Percentiles rank a stretch among this genome's conserved stretches.
Conservation (phyloP, 2,888 invertebrate genomes). For the Acleris literana region DNA sequence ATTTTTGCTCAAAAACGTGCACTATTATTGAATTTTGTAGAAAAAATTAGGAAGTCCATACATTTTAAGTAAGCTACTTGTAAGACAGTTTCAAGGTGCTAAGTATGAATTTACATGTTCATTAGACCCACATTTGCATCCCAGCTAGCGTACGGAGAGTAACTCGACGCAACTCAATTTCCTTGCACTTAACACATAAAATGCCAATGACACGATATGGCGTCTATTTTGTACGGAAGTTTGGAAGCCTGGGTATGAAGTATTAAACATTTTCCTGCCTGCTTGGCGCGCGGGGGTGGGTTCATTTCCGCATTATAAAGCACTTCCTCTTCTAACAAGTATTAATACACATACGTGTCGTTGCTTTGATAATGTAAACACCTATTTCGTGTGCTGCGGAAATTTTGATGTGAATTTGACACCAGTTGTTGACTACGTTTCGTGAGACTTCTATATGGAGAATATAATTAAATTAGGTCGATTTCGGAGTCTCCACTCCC, state of each 20-base stretch:
- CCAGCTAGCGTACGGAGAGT: slow-evolving; percentile 43
- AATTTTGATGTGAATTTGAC: neutral
- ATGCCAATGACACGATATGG: no score
- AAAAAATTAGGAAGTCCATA: no score
- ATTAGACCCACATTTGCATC: slow-evolving; percentile 49
- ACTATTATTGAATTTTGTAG: no score
- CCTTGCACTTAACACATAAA: slow-evolving; percentile 50
- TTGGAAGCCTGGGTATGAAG: no score
- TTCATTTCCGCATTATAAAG: slow-evolving; percentile 61
- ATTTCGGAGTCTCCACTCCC: no score
- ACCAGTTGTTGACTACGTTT: no score
- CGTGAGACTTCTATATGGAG: no score
- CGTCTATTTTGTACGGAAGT: no score
- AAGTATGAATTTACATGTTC: slow-evolving; percentile 47
- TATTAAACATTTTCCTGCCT: slow-evolving; percentile 51
- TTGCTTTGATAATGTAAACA: slow-evolving; percentile 16
- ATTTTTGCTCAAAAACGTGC: no score
- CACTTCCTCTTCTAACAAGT: slow-evolving; percentile 42
- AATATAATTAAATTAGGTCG: no score
- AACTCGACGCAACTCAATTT: slow-evolving; percentile 61
- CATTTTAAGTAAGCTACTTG: slow-evolving; percentile 11
- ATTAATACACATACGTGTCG: slow-evolving; percentile 18
- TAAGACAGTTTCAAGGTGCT: slow-evolving; percentile 37
- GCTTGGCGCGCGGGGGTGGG: slow-evolving; percentile 41
- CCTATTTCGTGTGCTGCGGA: neutral